Conservation (phyloP, 2,113 vertebrate species). For the Lanius collurio region DNA sequence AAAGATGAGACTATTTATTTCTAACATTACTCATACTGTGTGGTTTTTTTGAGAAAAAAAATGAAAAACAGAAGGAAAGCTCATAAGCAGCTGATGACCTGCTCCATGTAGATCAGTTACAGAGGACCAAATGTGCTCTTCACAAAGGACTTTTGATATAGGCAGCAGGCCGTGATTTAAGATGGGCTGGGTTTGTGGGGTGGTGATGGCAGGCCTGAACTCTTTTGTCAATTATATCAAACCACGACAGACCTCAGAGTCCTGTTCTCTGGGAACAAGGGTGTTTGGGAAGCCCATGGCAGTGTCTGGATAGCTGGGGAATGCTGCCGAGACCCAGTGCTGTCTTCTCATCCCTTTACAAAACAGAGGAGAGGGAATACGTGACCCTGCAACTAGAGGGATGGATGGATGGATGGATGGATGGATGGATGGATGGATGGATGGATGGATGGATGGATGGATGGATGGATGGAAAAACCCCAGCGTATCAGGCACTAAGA, state of each 20-base stretch:
- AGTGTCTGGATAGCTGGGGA: background rate
- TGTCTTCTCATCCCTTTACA: background rate
- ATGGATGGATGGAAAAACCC: background rate
- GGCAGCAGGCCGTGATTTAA: background rate
- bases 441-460: background rate
- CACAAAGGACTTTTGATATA: constrained; percentile 48
- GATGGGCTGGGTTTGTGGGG: background rate
- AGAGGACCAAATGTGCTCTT: constrained; percentile 34
- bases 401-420: background rate
- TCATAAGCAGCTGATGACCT: constrained; percentile 24
- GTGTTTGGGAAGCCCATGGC: background rate
- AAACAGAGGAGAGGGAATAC: background rate
- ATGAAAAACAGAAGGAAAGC: background rate
- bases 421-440: background rate
- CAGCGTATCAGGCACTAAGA: background rate
- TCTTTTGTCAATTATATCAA: background rate
- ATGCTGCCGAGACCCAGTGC: accelerated
- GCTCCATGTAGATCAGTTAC: background rate
- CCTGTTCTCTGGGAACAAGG: background rate
- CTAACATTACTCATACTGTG: background rate
- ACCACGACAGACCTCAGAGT: background rate
- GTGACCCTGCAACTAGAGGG: background rate
- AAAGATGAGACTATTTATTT: background rate
- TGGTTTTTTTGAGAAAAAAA: background rate
- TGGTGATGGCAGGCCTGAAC: background rate